Evolutionary conservation across 2,888 invertebrate species (phyloP).

Genomic region (Eupeodes luniger): DNA sequence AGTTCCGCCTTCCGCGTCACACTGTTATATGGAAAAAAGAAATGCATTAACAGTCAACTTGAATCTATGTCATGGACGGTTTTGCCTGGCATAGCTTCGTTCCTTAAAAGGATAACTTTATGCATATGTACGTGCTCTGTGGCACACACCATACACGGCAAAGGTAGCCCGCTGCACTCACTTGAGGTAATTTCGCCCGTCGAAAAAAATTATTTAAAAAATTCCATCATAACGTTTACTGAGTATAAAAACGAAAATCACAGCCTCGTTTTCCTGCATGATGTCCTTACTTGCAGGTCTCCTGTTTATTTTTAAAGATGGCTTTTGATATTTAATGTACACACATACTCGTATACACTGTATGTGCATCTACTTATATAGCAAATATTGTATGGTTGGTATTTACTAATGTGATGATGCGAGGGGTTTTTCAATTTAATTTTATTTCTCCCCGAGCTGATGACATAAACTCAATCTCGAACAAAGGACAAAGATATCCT

Average conservation of each 20-base stretch:
- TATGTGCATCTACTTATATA: not conserved
- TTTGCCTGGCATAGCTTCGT: slow-evolving; percentile 12
- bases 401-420: slow-evolving; percentile 47
- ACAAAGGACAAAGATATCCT: slow-evolving; percentile 49
- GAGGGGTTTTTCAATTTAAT: slow-evolving; percentile 55
- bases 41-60: slow-evolving; percentile 69
- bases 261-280: slow-evolving; percentile 46
- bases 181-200: slow-evolving; percentile 67
- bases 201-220: slow-evolving; percentile 5
- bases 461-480: slow-evolving; percentile 37
- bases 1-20: not conserved
- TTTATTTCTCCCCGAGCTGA: slow-evolving; percentile 46
- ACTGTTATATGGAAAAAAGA: slow-evolving; percentile 67
- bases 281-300: slow-evolving; percentile 57
- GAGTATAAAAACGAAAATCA: slow-evolving; percentile 31
- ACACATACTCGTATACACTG: not conserved
- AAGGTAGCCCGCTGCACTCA: slow-evolving; percentile 34
- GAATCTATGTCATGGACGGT: slow-evolving; percentile 71
- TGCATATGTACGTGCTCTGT: slow-evolving; percentile 33
- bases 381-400: slow-evolving; percentile 43
- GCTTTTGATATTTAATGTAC: not conserved
- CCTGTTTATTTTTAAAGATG: not conserved
- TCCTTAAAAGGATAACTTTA: slow-evolving; percentile 62
- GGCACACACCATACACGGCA: slow-evolving; percentile 9
- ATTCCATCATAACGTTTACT: not conserved